phyloP scores from a whole-genome alignment of 2,888 invertebrate genomes.

The Pristionchus fissidentatus region DNA sequence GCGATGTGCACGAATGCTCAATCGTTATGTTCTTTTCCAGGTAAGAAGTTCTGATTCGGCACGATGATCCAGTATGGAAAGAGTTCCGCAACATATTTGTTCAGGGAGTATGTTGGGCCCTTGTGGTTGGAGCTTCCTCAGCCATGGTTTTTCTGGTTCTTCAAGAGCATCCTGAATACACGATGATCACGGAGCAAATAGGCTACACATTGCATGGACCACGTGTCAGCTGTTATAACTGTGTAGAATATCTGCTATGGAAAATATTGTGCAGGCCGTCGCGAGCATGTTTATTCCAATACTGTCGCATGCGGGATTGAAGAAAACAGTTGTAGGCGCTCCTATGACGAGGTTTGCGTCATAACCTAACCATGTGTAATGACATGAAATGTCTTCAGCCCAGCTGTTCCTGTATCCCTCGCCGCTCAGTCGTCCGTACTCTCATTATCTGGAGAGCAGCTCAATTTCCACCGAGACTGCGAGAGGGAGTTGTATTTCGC shows the following conservation, averaged over 20 bases:
- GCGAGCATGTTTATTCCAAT: conserved; percentile 12
- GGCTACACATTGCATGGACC: not conserved
- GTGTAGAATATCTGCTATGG: not conserved
- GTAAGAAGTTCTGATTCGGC: too few relatives aligned
- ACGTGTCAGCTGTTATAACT: not conserved
- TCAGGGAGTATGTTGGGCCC: not conserved
- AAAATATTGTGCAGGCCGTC: not conserved
- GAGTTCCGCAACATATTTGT: not conserved
- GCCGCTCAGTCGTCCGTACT: too few relatives aligned
- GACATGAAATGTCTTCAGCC: not conserved
- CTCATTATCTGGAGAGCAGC: not conserved
- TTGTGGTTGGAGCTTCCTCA: not conserved
- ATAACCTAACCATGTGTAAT: too few relatives aligned
- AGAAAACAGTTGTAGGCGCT: not conserved
- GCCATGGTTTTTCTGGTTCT: not conserved
- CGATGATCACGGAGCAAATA: not conserved
- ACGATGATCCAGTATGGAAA: too few relatives aligned
- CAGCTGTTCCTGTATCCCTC: not conserved
- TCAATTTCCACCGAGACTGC: not conserved
- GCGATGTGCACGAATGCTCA: not conserved
- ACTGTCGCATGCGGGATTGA: not conserved
- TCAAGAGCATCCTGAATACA: not conserved
- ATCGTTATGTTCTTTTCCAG: not conserved
- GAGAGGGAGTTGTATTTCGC: conserved; percentile 1
- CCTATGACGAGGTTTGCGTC: not conserved